Percentiles rank a stretch among this genome's conserved stretches.
Evolutionary conservation across 92 coral and sea anemone species (phyloP).

Genomic region (Pocillopora grandis): DNA sequence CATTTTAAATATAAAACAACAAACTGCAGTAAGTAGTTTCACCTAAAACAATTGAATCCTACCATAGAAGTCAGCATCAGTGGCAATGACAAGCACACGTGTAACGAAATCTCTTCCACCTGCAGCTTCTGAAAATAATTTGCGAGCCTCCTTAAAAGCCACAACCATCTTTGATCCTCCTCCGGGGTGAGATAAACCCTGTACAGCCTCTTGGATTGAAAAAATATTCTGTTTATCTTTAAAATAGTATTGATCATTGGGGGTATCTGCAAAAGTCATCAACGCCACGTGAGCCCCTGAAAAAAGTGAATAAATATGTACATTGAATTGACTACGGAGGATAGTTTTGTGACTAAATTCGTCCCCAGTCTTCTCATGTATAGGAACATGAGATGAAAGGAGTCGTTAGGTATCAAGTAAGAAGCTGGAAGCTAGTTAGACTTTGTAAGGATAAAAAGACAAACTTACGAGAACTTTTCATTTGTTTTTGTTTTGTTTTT

Average conservation of each 20-base stretch:
- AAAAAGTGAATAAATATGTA: background rate
- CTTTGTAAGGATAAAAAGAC: too few species aligned
- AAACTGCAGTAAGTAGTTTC: too few species aligned
- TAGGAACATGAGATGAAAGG: too few species aligned
- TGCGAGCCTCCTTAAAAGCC: slow-evolving; percentile 23
- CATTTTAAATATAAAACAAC: too few species aligned
- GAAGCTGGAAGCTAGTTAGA: too few species aligned
- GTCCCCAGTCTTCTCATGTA: background rate
- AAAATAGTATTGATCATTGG: background rate
- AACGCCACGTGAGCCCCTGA: slow-evolving; percentile 34
- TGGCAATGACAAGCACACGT: slow-evolving; percentile 31
- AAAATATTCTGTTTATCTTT: slow-evolving; percentile 20
- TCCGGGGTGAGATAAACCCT: slow-evolving; percentile 25
- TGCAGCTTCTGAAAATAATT: background rate
- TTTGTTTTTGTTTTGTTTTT: too few species aligned
- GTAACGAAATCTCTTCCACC: slow-evolving; percentile 22
- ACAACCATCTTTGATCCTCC: slow-evolving; percentile 33
- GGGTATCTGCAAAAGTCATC: slow-evolving; percentile 19
- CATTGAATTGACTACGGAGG: background rate
- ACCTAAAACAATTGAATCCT: background rate
- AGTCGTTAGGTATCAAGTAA: too few species aligned
- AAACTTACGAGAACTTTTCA: too few species aligned
- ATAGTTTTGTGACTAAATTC: background rate
- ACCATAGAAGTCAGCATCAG: slow-evolving; percentile 34
- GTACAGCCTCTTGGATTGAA: slow-evolving; percentile 14